Evolutionary conservation across 1,140 invertebrate species (phyloP).

Genomic region (Danaus plexippus): DNA sequence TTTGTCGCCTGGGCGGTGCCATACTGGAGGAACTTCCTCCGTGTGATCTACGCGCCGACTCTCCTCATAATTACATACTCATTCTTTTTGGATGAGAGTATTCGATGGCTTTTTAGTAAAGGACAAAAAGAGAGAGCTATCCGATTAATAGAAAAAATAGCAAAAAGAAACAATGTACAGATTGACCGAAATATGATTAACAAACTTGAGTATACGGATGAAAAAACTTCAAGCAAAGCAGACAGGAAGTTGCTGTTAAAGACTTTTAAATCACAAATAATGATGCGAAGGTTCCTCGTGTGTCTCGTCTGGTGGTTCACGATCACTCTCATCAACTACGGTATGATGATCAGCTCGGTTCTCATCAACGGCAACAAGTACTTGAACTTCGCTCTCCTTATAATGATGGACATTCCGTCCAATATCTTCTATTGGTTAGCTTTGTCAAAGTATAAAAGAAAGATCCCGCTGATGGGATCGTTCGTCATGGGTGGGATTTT

Average conservation of each 20-base stretch:
- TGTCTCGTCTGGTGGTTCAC: conserved; percentile 82
- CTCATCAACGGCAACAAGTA: conserved; percentile 80
- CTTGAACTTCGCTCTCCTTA: conserved; percentile 79
- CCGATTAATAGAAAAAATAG: conserved; percentile 49
- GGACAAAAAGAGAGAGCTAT: conserved; percentile 44
- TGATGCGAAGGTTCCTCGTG: conserved; percentile 67
- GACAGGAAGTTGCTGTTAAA: conserved; percentile 45
- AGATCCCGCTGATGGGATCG: conserved; percentile 42
- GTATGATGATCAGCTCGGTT: conserved; percentile 84
- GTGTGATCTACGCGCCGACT: conserved; percentile 56
- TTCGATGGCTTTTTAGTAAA: conserved; percentile 80
- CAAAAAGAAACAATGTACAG: conserved; percentile 41
- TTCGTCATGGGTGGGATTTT: conserved; percentile 53
- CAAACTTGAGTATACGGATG: conserved; percentile 43
- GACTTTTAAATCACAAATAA: conserved; percentile 52
- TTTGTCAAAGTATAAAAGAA: conserved; percentile 46
- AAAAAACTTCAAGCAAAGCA: conserved; percentile 27
- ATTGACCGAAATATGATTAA: conserved; percentile 38
- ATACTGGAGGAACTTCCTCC: conserved; percentile 55
- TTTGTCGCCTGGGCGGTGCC: conserved; percentile 55
- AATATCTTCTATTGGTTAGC: conserved; percentile 75
- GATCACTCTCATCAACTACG: conserved; percentile 85
- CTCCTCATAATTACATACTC: conserved; percentile 52
- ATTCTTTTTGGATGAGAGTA: conserved; percentile 58
- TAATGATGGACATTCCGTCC: conserved; percentile 80